A percentile compares a stretch with the other conserved stretches of the same genome.
phyloP scores from a whole-genome alignment of 2,113 vertebrate genomes.

The Eudyptes chrysolophus region DNA sequence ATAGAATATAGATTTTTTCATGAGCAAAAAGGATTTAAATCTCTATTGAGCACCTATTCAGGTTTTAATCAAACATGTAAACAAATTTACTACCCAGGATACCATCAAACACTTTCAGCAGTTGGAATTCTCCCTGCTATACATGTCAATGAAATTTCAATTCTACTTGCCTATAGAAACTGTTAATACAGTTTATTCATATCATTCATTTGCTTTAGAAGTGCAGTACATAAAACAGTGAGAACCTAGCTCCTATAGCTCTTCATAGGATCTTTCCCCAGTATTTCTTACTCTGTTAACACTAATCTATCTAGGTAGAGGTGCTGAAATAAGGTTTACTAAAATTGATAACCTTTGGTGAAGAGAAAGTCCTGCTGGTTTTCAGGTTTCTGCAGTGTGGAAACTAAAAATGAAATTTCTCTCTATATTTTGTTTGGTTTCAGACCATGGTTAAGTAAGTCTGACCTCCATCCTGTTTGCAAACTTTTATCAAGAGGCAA shows the following conservation, averaged over 20 bases:
- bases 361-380: background rate
- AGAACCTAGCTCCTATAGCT: background rate
- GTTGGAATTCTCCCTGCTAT: background rate
- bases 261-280: background rate
- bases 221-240: background rate
- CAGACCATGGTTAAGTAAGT: background rate
- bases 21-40: background rate
- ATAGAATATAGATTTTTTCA: background rate
- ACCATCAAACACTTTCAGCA: background rate
- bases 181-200: background rate
- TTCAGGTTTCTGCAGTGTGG: background rate
- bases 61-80: background rate
- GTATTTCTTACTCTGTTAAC: background rate
- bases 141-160: background rate
- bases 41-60: background rate
- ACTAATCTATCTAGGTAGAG: background rate
- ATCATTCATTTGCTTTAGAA: background rate
- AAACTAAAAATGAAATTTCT: background rate
- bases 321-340: background rate
- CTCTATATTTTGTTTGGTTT: background rate
- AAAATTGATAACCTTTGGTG: background rate
- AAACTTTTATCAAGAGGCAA: background rate
- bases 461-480: background rate
- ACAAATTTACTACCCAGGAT: background rate
- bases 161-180: background rate